These are phyloP conservation scores for Pygoscelis adeliae DNA, from an alignment of 2,113 vertebrate species.

Conservation along the genomic window DNA sequence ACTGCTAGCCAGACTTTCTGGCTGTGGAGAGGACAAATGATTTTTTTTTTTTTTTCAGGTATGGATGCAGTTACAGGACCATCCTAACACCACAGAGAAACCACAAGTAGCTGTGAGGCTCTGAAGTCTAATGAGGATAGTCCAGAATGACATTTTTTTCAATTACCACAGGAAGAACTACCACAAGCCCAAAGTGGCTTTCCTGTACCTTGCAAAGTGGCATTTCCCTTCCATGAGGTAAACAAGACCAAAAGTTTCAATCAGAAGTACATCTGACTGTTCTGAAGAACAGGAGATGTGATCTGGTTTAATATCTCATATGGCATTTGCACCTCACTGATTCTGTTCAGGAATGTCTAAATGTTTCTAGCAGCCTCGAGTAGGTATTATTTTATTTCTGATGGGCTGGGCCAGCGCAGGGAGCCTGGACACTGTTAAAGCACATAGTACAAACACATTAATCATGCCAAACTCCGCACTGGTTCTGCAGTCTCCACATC, in stretches of 20 bases:
- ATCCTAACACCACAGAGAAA: neutral
- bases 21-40: neutral
- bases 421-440: neutral
- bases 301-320: neutral
- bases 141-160: neutral
- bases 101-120: neutral
- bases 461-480: neutral
- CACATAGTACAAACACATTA: neutral
- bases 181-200: neutral
- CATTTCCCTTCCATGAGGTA: neutral
- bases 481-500: neutral
- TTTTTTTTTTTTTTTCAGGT: neutral
- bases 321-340: neutral
- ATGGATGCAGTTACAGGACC: neutral
- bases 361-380: neutral
- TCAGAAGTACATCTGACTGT: neutral
- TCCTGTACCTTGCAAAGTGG: rapidly evolving
- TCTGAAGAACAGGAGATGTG: neutral
- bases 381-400: neutral
- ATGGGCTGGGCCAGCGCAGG: neutral
- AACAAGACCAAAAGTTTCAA: neutral
- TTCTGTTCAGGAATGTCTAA: neutral
- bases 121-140: neutral
- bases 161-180: neutral
- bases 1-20: neutral